Base-by-base conservation (phyloP, 1,140 invertebrate species). In the Drosophila nigromelanica region DNA sequence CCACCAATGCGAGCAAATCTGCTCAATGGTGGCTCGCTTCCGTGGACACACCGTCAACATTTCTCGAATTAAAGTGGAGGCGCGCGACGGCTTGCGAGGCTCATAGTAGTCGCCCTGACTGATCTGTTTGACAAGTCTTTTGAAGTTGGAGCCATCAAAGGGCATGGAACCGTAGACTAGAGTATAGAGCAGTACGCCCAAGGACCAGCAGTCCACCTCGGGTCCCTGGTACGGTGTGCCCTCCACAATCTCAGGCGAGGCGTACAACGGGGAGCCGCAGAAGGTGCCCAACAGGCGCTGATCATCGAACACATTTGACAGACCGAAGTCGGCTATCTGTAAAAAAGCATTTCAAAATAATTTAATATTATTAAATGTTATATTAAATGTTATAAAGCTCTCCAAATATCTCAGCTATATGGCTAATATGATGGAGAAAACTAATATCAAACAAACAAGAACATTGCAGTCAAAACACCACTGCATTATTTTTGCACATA, bases 81-180 rank as follows among this genome's bases (percentile, higher is more conserved):
- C 98, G 77, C 96, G 97, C 96, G 98, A 99, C 37, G 97, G 97
- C 82, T 96, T 97, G 78, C 98, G 96, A 11, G 98, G 98, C 92
- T 99, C 98, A 90, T 97, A 99, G 92, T 99, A 99, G 92, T 98
- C 97, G 4, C 98, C 98, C 89, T 97, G 95, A 63, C 98, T 98
- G 85, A 99, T 99, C 93, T 99, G 98, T 92, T 97, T 97, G 52
- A 99, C 98, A 78, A 99, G 94, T 82, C 97, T 94, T 91, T 98
- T 98, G 91, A 99, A 99, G 93, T 99, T 99, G 61, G 97, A 98
- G 54, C 98, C 98, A 93, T 99, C 98, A 92, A 99, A 99, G 24
- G 99, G 99, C 99, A 99, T 99, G 73, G 98, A 98, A 81, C 99
- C 98, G 92, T 99, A 99, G 48, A 99, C 98, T 85, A 99, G 93